Conservation (phyloP, 2,888 invertebrate species). For the Dusona sp. region DNA sequence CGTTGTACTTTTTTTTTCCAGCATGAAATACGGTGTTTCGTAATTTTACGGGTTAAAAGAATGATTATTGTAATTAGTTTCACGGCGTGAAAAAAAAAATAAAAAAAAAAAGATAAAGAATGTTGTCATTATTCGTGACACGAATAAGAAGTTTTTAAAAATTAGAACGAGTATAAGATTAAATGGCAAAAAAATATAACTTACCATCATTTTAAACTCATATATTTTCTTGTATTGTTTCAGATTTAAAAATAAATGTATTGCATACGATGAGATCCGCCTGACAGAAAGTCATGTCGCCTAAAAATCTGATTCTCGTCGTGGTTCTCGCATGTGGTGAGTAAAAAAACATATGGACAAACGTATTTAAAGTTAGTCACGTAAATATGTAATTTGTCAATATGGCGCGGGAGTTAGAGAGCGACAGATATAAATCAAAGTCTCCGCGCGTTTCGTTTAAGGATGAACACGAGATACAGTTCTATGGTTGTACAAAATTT, state of each 20-base stretch:
- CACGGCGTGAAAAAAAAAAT: background rate
- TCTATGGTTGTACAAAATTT: background rate
- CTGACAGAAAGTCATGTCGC: conserved; percentile 77
- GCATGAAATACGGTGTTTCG: background rate
- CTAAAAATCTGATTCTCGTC: conserved; percentile 76
- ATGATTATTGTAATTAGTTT: background rate
- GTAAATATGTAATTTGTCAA: background rate
- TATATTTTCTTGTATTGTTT: conserved; percentile 66
- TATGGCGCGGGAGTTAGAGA: background rate
- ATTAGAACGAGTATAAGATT: background rate
- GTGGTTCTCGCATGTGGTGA: conserved; percentile 78
- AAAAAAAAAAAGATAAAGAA: too few relatives aligned
- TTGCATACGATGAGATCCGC: conserved; percentile 79
- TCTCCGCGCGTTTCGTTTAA: background rate
- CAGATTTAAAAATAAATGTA: conserved; percentile 75
- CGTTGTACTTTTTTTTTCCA: background rate
- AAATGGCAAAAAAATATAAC: background rate
- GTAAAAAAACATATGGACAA: conserved; percentile 43
- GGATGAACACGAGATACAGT: background rate
- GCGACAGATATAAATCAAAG: background rate
- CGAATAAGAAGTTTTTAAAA: too few relatives aligned
- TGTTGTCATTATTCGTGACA: background rate
- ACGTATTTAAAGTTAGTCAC: background rate
- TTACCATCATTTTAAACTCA: background rate
- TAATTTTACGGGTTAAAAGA: background rate